These are phyloP conservation scores for Callionymus lyra DNA, from an alignment of 2,113 vertebrate genomes.

Conservation along the genomic window DNA sequence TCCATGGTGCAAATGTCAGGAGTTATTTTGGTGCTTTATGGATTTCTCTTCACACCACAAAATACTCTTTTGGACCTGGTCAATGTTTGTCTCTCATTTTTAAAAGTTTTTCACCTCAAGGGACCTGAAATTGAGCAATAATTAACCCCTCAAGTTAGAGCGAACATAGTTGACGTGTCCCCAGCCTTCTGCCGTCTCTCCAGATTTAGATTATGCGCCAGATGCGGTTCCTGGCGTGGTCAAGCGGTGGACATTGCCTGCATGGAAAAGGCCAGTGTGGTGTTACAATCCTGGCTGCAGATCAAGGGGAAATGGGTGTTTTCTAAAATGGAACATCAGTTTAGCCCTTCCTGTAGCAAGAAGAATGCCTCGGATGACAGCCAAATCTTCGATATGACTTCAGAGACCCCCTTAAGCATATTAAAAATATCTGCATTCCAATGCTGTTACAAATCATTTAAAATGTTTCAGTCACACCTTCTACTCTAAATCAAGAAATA, in stretches of 20 bases:
- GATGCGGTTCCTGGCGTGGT: conserved; percentile 2
- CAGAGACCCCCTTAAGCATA: no score
- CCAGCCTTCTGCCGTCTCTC: conserved; percentile 15
- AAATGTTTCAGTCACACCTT: no score
- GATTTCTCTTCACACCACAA: conserved; percentile 17
- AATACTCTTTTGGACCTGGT: background rate
- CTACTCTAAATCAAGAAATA: no score
- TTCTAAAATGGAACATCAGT: conserved; percentile 57
- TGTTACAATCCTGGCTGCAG: conserved; percentile 36
- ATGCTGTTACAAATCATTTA: no score
- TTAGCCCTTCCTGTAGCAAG: conserved; percentile 56
- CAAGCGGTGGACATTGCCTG: conserved; percentile 18
- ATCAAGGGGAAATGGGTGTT: conserved; percentile 56
- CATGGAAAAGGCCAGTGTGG: conserved; percentile 43
- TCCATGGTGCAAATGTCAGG: conserved; percentile 33
- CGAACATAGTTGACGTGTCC: conserved; percentile 17
- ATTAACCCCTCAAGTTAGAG: conserved; percentile 27
- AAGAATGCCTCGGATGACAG: conserved; percentile 14
- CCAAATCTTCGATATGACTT: no score
- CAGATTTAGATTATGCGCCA: conserved; percentile 18
- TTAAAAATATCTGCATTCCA: no score
- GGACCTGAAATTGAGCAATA: conserved; percentile 19
- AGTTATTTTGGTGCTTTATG: conserved; percentile 33
- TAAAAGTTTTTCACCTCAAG: no score
- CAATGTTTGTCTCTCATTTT: no score